A percentile compares a stretch with the other conserved stretches of the same genome.
Conservation (phyloP, 2,888 invertebrate species). For the Agrotis segetum region DNA sequence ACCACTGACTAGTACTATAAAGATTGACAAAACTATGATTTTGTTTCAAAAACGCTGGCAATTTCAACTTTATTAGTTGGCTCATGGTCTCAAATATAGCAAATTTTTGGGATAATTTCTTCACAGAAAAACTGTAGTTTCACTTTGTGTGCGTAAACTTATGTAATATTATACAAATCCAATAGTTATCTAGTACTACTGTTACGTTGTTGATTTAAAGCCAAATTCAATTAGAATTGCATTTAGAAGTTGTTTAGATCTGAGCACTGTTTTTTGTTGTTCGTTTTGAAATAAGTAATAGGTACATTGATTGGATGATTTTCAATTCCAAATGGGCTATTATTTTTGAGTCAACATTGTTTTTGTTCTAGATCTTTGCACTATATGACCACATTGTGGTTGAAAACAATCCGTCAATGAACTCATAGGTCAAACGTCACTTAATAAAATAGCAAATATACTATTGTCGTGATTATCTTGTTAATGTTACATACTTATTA, state of each 20-base stretch:
- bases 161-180: neutral
- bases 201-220: slow-evolving; percentile 1
- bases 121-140: too few relatives aligned
- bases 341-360: too few relatives aligned
- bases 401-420: too few relatives aligned
- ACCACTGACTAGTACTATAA: too few relatives aligned
- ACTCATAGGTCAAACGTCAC: too few relatives aligned
- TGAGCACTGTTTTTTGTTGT: slow-evolving; percentile 4
- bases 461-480: too few relatives aligned
- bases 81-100: too few relatives aligned
- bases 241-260: slow-evolving; percentile 5
- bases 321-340: slow-evolving; percentile 1
- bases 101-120: too few relatives aligned
- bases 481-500: too few relatives aligned
- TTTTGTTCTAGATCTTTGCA: too few relatives aligned
- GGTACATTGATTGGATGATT: slow-evolving; percentile 6
- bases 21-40: neutral
- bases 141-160: neutral
- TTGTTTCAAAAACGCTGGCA: neutral
- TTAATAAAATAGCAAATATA: too few relatives aligned
- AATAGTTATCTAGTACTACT: neutral
- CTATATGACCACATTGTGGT: too few relatives aligned
- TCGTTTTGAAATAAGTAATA: neutral
- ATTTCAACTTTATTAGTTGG: neutral
- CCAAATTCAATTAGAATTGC: slow-evolving; percentile 38